Conservation (phyloP, 2,797 vertebrate genomes). For the Scleropages formosus region DNA sequence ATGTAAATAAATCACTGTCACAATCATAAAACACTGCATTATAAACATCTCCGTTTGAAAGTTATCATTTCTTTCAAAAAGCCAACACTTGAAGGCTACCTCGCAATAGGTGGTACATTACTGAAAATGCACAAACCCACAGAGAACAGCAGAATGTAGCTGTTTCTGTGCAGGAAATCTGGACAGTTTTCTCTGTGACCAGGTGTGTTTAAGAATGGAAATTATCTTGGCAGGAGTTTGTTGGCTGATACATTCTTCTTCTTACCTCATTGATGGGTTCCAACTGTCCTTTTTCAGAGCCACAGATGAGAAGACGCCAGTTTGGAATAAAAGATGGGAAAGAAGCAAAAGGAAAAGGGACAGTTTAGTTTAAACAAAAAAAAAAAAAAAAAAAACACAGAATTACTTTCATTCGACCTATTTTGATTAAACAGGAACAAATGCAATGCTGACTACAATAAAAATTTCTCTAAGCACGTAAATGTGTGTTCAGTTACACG, state of each 20-base stretch:
- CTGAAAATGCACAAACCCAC: too few species aligned
- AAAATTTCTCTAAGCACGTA: too few species aligned
- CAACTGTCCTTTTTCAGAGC: conserved; percentile 83
- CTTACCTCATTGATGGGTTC: conserved; percentile 82
- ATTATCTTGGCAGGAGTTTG: background rate
- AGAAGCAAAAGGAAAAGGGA: conserved; percentile 44
- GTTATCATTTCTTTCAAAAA: too few species aligned
- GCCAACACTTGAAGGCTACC: too few species aligned
- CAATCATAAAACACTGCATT: too few species aligned
- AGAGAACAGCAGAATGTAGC: background rate
- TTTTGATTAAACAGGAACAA: background rate
- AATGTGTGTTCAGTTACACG: background rate
- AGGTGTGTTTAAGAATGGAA: background rate
- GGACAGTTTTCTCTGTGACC: background rate
- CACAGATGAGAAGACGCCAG: conserved; percentile 53
- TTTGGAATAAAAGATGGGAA: conserved; percentile 51
- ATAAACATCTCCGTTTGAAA: too few species aligned
- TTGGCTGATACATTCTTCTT: conserved; percentile 33
- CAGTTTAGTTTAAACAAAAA: conserved; percentile 70
- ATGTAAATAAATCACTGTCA: too few species aligned
- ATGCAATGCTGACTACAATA: background rate
- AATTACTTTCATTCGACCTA: background rate
- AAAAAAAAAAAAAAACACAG: too few species aligned
- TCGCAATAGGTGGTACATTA: too few species aligned
- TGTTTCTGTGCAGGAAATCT: background rate